Evolutionary conservation across 2,113 vertebrate genomes (phyloP).

Genomic region (Rattus rattus): DNA sequence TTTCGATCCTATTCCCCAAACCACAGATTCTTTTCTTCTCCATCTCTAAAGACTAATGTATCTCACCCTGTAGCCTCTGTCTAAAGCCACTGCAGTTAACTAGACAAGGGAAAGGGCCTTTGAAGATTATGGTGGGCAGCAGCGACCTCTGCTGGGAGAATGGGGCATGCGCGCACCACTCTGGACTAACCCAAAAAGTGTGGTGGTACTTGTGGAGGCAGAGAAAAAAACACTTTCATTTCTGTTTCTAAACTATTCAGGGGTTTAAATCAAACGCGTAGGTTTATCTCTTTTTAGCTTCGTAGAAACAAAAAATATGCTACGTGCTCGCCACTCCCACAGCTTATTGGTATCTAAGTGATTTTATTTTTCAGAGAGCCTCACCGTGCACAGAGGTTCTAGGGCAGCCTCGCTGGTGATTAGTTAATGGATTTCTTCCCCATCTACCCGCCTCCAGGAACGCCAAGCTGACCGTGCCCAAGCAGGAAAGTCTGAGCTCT

Average conservation of each 20-base stretch:
- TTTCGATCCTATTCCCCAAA: background rate
- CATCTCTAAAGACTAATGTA: background rate
- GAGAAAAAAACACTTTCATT: background rate
- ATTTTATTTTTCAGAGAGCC: background rate
- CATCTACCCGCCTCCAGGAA: slow-evolving; percentile 68
- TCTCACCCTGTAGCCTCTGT: background rate
- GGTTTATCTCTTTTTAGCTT: background rate
- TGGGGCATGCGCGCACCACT: background rate
- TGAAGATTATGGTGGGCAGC: slow-evolving; percentile 79
- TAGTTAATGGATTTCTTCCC: slow-evolving; percentile 78
- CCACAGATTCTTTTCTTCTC: slow-evolving; percentile 37
- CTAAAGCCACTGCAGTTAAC: rapidly evolving
- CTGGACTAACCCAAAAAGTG: background rate
- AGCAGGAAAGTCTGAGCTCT: slow-evolving; percentile 60
- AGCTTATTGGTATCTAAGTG: background rate
- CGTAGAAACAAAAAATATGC: slow-evolving; percentile 20
- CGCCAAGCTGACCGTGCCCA: slow-evolving; percentile 44
- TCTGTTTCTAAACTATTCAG: slow-evolving; percentile 8
- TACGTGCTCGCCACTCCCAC: background rate
- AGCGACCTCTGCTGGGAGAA: slow-evolving; percentile 87
- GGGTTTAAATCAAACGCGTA: background rate
- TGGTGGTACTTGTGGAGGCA: background rate
- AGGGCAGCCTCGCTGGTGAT: slow-evolving; percentile 71
- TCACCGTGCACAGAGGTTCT: slow-evolving; percentile 30
- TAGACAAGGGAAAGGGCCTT: background rate